A percentile compares a stretch with the other conserved stretches of the same genome.
Evolutionary conservation across 2,888 invertebrate genomes (phyloP).

Genomic region (Drosophila stalkeri): DNA sequence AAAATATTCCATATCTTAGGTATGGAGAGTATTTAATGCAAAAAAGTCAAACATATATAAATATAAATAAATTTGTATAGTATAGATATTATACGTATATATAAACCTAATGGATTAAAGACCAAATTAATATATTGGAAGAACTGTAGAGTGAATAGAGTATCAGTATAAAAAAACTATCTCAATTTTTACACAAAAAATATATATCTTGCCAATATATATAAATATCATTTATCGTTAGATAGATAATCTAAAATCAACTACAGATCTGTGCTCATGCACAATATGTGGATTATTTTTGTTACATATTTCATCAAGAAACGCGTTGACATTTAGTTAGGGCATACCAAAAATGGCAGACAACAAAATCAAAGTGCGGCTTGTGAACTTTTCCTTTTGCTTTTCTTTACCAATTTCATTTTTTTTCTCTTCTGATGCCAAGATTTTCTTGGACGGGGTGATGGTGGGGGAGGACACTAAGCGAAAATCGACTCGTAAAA

Average conservation of each 20-base stretch:
- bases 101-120: no score
- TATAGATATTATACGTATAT: no score
- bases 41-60: not conserved
- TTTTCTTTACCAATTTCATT: constrained; percentile 14
- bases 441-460: constrained; percentile 17
- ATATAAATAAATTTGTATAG: not conserved
- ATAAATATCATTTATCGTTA: no score
- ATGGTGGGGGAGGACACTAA: constrained; percentile 44
- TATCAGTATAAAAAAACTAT: no score
- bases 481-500: constrained; percentile 70
- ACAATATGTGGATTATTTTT: not conserved
- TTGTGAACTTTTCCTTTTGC: constrained; percentile 62
- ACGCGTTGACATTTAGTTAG: constrained; percentile 5
- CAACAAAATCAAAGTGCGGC: constrained; percentile 78
- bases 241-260: no score
- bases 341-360: constrained; percentile 49
- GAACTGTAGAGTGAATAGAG: no score
- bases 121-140: no score
- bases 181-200: no score
- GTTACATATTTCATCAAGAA: constrained; percentile 4
- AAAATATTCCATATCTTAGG: no score
- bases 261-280: no score
- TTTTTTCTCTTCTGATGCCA: constrained; percentile 21
- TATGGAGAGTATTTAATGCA: not conserved
- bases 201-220: no score